phyloP scores from a whole-genome alignment of 2,113 vertebrate species.

The Bubalus kerabau region DNA sequence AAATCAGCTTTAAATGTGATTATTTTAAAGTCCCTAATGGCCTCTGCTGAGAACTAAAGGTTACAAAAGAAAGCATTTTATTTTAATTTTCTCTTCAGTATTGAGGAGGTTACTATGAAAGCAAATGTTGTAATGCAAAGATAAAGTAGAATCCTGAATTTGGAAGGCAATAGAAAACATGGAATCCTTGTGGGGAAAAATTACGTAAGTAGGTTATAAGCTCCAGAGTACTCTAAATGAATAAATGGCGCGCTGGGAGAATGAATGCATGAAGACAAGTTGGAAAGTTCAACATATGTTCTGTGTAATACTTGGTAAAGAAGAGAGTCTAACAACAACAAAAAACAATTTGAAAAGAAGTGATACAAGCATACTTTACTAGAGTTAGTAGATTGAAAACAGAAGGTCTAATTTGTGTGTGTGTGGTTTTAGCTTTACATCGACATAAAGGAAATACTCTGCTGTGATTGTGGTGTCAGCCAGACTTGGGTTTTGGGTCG shows the following conservation, averaged over 20 bases:
- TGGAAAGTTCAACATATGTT: slow-evolving; percentile 41
- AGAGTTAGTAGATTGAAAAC: slow-evolving; percentile 45
- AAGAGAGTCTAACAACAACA: neutral
- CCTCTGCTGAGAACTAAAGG: slow-evolving; percentile 3
- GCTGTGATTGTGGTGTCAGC: neutral
- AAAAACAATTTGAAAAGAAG: slow-evolving; percentile 25
- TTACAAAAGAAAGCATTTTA: slow-evolving; percentile 38
- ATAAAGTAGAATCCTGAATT: slow-evolving; percentile 18
- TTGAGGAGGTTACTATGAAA: slow-evolving; percentile 32
- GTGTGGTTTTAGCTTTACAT: neutral
- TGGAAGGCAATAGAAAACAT: neutral
- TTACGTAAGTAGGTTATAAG: neutral
- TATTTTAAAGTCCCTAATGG: slow-evolving; percentile 23
- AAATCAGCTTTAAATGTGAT: slow-evolving; percentile 4
- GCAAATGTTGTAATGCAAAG: slow-evolving; percentile 15
- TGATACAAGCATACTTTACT: neutral
- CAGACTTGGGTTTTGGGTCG: neutral
- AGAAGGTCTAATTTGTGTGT: neutral
- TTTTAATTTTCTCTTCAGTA: slow-evolving; percentile 37
- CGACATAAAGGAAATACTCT: neutral
- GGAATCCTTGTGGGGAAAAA: neutral
- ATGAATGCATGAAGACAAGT: neutral
- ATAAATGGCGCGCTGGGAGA: neutral
- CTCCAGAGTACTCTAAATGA: neutral
- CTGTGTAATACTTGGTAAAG: slow-evolving; percentile 23